Evolutionary conservation across 1,140 invertebrate genomes (phyloP).

Genomic region (Dufourea novaeangliae): DNA sequence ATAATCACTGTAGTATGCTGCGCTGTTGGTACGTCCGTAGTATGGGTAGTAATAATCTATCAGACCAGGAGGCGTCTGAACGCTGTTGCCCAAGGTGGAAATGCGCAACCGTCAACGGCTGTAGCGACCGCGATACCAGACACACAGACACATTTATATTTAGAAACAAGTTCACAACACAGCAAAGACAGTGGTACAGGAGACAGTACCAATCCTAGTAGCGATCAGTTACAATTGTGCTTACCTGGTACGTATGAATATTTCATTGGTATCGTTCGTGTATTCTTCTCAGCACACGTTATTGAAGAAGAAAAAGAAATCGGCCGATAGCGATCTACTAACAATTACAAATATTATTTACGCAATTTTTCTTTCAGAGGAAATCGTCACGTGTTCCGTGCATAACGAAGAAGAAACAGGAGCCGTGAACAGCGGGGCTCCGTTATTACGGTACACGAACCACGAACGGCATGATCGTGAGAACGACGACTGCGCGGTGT

Average conservation of each 20-base stretch:
- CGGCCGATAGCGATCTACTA: too few species aligned
- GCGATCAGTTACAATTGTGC: constrained; percentile 81
- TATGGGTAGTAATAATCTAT: constrained; percentile 96
- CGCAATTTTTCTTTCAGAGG: constrained; percentile 61
- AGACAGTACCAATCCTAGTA: constrained; percentile 84
- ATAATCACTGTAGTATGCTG: constrained; percentile 95
- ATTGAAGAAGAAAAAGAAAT: too few species aligned
- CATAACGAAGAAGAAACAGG: constrained; percentile 75
- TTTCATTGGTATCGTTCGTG: background rate
- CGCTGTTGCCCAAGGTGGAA: constrained; percentile 58
- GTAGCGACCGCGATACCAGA: constrained; percentile 55
- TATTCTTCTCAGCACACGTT: background rate
- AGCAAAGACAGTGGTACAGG: constrained; percentile 85
- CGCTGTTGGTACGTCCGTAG: constrained; percentile 92
- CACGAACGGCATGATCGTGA: constrained; percentile 75
- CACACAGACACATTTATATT: constrained; percentile 75
- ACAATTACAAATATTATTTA: background rate
- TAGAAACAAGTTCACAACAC: constrained; percentile 80
- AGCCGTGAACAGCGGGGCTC: constrained; percentile 71
- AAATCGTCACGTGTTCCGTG: constrained; percentile 69
- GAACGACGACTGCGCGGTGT: constrained; percentile 61
- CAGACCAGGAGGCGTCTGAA: constrained; percentile 88
- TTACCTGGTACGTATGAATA: constrained; percentile 71
- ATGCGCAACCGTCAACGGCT: constrained; percentile 52
- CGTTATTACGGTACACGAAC: constrained; percentile 77